Percentiles rank a stretch among this genome's conserved stretches.
Evolutionary conservation across 2,113 vertebrate species (phyloP).

Genomic region (Oryzias javanicus): DNA sequence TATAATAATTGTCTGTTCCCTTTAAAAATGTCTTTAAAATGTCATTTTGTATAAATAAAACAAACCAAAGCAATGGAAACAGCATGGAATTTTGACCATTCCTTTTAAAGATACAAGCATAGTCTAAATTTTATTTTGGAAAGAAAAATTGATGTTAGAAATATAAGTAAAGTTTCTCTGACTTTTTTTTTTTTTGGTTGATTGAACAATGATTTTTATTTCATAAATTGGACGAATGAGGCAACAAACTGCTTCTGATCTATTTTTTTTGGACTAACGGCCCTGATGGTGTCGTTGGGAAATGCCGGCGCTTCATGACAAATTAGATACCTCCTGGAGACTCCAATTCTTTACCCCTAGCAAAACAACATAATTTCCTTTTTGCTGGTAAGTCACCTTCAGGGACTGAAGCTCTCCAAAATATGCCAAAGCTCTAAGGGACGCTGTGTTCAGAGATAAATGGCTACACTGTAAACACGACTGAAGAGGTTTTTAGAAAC

Average conservation of each 20-base stretch:
- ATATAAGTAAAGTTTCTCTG: background rate
- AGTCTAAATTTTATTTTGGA: slow-evolving; percentile 54
- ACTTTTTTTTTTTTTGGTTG: slow-evolving; percentile 5
- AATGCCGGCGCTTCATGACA: slow-evolving; percentile 70
- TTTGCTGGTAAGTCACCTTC: slow-evolving; percentile 78
- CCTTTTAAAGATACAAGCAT: slow-evolving; percentile 43
- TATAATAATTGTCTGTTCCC: background rate
- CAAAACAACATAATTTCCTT: slow-evolving; percentile 78
- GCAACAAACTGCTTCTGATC: slow-evolving; percentile 71
- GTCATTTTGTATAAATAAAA: slow-evolving; percentile 55
- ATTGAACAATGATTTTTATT: slow-evolving; percentile 67
- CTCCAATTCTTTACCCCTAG: slow-evolving; percentile 72
- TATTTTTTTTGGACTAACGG: slow-evolving; percentile 68
- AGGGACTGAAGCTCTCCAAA: slow-evolving; percentile 71
- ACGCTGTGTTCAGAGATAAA: slow-evolving; percentile 60
- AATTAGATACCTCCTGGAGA: slow-evolving; percentile 75
- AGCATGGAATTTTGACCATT: slow-evolving; percentile 54
- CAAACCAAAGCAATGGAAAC: slow-evolving; percentile 45
- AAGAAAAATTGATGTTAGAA: slow-evolving; percentile 45
- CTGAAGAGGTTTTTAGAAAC: slow-evolving; percentile 47
- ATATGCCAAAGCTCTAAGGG: slow-evolving; percentile 65
- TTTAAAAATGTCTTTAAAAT: slow-evolving; percentile 13
- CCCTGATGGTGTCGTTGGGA: slow-evolving; percentile 36
- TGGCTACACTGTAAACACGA: slow-evolving; percentile 64
- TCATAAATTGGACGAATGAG: slow-evolving; percentile 57